phyloP scores from a whole-genome alignment of 2,113 vertebrate species.

The Thamnophis sirtalis region DNA sequence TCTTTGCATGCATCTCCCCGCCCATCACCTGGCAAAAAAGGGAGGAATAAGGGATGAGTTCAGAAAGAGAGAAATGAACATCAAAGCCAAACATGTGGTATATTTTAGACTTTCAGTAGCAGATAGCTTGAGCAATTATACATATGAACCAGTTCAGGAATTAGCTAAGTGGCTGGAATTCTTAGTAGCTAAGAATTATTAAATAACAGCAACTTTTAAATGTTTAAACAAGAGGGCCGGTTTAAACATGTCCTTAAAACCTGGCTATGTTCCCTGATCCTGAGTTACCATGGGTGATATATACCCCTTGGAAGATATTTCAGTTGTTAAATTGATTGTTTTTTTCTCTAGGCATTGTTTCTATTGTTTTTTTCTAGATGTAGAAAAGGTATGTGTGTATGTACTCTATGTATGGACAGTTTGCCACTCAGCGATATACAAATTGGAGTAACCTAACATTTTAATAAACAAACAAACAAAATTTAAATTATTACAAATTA shows the following conservation, averaged over 20 bases:
- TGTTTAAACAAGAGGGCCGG: background rate
- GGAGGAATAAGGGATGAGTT: background rate
- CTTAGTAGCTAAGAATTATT: background rate
- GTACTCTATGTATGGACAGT: background rate
- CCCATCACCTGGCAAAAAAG: constrained; percentile 79
- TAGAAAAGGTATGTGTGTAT: background rate
- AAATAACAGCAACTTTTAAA: background rate
- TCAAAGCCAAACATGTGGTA: background rate
- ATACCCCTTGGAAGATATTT: background rate
- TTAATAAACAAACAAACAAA: background rate
- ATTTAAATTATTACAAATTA: too few species aligned
- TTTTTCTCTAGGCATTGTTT: background rate
- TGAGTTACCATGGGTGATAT: background rate
- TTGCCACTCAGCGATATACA: background rate
- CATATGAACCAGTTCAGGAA: background rate
- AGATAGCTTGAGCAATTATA: background rate
- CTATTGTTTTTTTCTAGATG: background rate
- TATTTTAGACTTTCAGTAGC: background rate
- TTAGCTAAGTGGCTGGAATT: background rate
- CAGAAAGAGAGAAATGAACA: background rate
- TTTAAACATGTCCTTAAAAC: background rate
- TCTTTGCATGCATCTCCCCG: constrained; percentile 94
- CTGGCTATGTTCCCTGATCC: background rate
- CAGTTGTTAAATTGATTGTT: background rate
- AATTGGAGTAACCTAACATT: background rate